Conservation (phyloP, 2,888 invertebrate species). For the Melanostoma mellinum region DNA sequence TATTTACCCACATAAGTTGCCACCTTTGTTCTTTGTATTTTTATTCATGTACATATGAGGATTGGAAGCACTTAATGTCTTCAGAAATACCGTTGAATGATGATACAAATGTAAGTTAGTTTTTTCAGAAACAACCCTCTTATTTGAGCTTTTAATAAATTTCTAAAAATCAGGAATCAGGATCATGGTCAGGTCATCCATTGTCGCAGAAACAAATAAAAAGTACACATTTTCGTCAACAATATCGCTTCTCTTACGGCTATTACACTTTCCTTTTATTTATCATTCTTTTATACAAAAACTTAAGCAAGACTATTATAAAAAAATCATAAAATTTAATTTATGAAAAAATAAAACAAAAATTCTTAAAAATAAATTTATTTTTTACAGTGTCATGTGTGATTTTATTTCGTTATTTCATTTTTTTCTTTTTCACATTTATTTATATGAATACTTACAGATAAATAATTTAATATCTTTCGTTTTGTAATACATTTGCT, state of each 20-base stretch:
- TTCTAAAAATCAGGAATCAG: too few species aligned
- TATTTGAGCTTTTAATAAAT: too few species aligned
- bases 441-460: constrained; percentile 57
- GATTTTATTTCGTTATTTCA: constrained; percentile 49
- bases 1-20: too few species aligned
- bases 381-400: constrained; percentile 69
- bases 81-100: too few species aligned
- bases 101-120: too few species aligned
- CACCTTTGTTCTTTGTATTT: too few species aligned
- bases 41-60: too few species aligned
- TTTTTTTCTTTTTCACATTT: constrained; percentile 23
- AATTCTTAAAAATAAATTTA: constrained; percentile 24
- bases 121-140: too few species aligned
- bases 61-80: too few species aligned
- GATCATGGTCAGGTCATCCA: too few species aligned
- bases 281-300: constrained; percentile 53
- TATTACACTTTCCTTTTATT: constrained; percentile 51
- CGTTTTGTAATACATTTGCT: constrained; percentile 50
- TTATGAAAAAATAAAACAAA: constrained; percentile 21
- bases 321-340: constrained; percentile 42
- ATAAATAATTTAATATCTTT: constrained; percentile 68
- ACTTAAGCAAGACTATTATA: constrained; percentile 51
- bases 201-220: constrained; percentile 1
- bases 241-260: constrained; percentile 19
- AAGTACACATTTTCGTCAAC: constrained; percentile 7